Percentiles rank a stretch among this genome's conserved stretches.
phyloP scores from a whole-genome alignment of 2,888 invertebrate genomes.

The Choreutis nemorana region DNA sequence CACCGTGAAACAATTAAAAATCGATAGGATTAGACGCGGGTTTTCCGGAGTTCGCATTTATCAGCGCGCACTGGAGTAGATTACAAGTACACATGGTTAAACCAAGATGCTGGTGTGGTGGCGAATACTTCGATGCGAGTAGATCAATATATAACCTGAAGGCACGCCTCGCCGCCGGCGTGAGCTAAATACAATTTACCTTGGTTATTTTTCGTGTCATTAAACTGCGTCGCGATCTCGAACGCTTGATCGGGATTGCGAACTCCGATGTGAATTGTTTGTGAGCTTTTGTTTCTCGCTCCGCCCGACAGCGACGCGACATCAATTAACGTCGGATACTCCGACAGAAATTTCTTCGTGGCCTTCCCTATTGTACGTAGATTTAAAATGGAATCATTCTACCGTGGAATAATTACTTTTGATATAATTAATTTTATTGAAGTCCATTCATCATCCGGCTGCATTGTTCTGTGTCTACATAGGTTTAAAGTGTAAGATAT shows the following conservation, averaged over 20 bases:
- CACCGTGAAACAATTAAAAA: conserved; percentile 59
- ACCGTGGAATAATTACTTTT: conserved; percentile 18
- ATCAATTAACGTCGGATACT: conserved; percentile 61
- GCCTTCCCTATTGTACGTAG: conserved; percentile 39
- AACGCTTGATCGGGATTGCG: conserved; percentile 61
- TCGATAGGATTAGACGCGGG: conserved; percentile 39
- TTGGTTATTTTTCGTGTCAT: conserved; percentile 68
- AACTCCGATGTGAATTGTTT: conserved; percentile 64
- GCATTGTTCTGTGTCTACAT: no score
- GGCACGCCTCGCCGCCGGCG: conserved; percentile 48
- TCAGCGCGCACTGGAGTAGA: conserved; percentile 30
- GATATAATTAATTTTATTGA: neutral
- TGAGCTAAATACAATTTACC: conserved; percentile 65
- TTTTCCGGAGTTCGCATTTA: conserved; percentile 25
- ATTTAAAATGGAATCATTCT: conserved; percentile 41
- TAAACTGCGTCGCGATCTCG: conserved; percentile 64
- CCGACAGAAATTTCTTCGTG: conserved; percentile 54
- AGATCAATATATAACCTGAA: conserved; percentile 47
- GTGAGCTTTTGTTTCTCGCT: conserved; percentile 62
- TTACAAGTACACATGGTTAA: conserved; percentile 48
- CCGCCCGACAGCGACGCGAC: conserved; percentile 55
- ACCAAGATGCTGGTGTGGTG: conserved; percentile 37
- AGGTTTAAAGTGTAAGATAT: no score
- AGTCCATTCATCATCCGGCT: neutral
- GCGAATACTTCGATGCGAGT: conserved; percentile 35